Evolutionary conservation across 2,797 vertebrate species (phyloP), one percentile per base, ranked within the genome.

Genomic region (Schizopygopsis malacanthus): DNA sequence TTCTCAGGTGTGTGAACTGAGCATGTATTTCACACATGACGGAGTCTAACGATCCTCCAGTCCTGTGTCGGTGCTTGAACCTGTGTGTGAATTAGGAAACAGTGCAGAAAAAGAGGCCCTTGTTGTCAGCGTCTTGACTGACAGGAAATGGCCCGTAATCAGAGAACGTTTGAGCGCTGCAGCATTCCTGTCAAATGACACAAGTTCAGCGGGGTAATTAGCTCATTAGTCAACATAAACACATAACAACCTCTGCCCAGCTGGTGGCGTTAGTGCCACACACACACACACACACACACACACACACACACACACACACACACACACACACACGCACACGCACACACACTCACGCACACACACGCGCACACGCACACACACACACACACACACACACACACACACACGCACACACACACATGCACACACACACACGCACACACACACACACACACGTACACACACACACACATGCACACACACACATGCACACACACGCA

Each of bases 151-250:
- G 93, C 93, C 93, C 92, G 91, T 95, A 95, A 95, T 95, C 94
- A 93, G 93, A 92, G 91, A 92, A 91, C 89, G 88, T 93, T 95
- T 94, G 92, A 94, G 91, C 92, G 93, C 92, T 91, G 90, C 93
- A 93, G 93, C 95, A 96, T 96, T 96, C 95, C 93, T 96, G 93
- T 92, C 91, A 95, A 96, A 95, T 96, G 94, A 96, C 94, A 95
- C 94, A 96, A 96, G 93, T 92, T 92, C 92, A 91, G 92, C 91
- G 94, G 92, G 91, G 94, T 94, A 96, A 96, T 95, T 96, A 95
- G 94, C 94, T 95, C 95, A 94, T 95, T 95, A 94, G 93, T 94
- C 94, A 95, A 94, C 92, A 93, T 95, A 95, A 94, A 95, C 94
- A 95, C 93, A 94, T 93, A 92, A 93, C 91, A 92, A 88, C 22